Percentiles rank a stretch among this genome's conserved stretches.
These are phyloP conservation scores for Catharus fuscescens DNA, from an alignment of 2,113 vertebrate genomes.

Conservation along the genomic window DNA sequence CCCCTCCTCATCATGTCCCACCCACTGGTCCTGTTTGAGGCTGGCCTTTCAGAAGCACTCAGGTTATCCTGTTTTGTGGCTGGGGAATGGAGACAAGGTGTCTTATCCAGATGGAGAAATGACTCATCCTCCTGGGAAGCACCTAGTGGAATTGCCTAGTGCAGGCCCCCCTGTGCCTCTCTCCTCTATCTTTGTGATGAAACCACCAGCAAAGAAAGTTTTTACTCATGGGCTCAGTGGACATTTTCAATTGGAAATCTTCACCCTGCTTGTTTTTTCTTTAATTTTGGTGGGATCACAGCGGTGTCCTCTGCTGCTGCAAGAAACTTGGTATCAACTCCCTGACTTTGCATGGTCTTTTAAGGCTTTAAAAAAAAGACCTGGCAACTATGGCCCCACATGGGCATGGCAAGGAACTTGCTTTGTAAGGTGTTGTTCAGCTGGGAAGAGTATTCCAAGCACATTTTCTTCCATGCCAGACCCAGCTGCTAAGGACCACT, in stretches of 20 bases:
- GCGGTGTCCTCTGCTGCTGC: not conserved
- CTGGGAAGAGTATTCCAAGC: not conserved
- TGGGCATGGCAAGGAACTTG: not conserved
- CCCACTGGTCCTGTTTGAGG: not conserved
- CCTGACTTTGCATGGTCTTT: fast-evolving
- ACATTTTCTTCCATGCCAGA: not conserved
- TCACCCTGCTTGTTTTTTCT: not conserved
- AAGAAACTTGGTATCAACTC: not conserved
- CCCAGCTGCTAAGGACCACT: not conserved
- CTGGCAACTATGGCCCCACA: not conserved
- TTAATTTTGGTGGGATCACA: not conserved
- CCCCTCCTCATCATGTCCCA: not conserved
- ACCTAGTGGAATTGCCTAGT: fast-evolving
- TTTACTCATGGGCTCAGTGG: not conserved
- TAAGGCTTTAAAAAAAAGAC: not conserved
- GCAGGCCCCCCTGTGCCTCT: not conserved
- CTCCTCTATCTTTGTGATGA: not conserved
- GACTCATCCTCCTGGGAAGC: not conserved
- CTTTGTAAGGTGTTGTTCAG: not conserved
- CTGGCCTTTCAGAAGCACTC: not conserved
- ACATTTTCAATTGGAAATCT: not conserved
- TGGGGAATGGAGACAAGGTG: not conserved
- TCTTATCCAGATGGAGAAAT: not conserved
- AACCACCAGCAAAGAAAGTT: not conserved
- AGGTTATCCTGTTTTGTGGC: not conserved